A percentile compares a stretch with the other conserved stretches of the same genome.
phyloP scores from a whole-genome alignment of 2,888 invertebrate species.

The Lutraria lutraria region DNA sequence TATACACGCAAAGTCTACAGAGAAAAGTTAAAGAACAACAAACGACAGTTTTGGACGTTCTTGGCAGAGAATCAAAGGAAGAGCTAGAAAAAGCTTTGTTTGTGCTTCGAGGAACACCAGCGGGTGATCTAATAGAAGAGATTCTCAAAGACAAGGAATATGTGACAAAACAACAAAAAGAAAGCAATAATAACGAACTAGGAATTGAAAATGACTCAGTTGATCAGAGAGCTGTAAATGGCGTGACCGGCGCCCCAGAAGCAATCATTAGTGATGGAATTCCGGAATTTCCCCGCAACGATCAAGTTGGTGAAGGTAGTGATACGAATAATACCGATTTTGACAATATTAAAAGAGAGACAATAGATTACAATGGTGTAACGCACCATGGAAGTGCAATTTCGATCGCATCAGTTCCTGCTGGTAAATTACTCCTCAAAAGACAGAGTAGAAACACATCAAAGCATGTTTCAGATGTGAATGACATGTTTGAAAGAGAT shows the following conservation, averaged over 20 bases:
- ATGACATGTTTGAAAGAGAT: constrained; percentile 48
- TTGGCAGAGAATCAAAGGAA: constrained; percentile 66
- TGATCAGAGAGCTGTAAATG: neutral
- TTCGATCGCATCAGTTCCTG: neutral
- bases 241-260: neutral
- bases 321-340: neutral
- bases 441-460: neutral
- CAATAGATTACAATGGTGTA: neutral
- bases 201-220: neutral
- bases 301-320: too few species aligned
- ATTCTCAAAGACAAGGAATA: constrained; percentile 52
- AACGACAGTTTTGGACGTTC: constrained; percentile 63
- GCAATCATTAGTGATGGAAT: neutral
- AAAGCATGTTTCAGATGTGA: neutral
- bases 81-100: constrained; percentile 71
- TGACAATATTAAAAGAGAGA: neutral
- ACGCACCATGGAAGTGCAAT: neutral
- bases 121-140: constrained; percentile 65
- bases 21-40: constrained; percentile 59
- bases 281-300: neutral
- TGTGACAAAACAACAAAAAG: constrained; percentile 42
- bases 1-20: constrained; percentile 66
- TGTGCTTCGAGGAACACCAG: constrained; percentile 65
- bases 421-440: neutral
- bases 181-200: neutral